phyloP scores from a whole-genome alignment of 1,140 invertebrate genomes.

The Lepidotrigona ventralis region DNA sequence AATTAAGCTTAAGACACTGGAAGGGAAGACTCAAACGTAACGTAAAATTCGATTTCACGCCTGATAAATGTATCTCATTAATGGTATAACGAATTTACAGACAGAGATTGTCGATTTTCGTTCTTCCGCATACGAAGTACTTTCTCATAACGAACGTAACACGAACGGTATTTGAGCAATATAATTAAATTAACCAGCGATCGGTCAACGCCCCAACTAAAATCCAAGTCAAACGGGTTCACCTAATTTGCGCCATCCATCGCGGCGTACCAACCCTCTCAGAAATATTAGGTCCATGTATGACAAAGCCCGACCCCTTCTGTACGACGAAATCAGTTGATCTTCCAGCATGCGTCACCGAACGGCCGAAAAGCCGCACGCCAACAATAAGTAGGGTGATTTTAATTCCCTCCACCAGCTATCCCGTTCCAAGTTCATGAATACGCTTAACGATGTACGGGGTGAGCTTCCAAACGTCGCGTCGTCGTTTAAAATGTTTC shows the following conservation, averaged over 20 bases:
- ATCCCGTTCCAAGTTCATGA: constrained; percentile 69
- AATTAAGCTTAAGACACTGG: constrained; percentile 17
- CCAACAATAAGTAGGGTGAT: constrained; percentile 72
- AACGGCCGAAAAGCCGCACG: constrained; percentile 65
- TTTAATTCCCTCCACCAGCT: constrained; percentile 69
- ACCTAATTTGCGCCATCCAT: constrained; percentile 50
- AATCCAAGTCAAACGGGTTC: constrained; percentile 22
- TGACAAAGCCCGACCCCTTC: constrained; percentile 29
- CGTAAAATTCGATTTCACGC: constrained; percentile 46
- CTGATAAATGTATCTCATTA: constrained; percentile 18
- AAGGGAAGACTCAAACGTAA: constrained; percentile 22
- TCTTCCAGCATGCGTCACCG: constrained; percentile 63
- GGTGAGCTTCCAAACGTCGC: neutral
- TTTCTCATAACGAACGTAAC: neutral
- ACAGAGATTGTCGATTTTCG: neutral
- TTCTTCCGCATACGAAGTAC: neutral
- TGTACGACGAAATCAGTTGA: constrained; percentile 48
- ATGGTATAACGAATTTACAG: constrained; percentile 14
- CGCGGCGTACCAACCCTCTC: constrained; percentile 46
- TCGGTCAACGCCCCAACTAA: neutral
- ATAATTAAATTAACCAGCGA: constrained; percentile 19
- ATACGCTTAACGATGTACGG: constrained; percentile 60
- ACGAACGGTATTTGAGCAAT: neutral
- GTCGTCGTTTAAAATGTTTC: neutral
- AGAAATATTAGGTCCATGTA: constrained; percentile 52